These are phyloP conservation scores for Diacarnus erythraeanus DNA, from an alignment of 37 sponge, comb jelly and placozoan genomes.

Conservation along the genomic window DNA sequence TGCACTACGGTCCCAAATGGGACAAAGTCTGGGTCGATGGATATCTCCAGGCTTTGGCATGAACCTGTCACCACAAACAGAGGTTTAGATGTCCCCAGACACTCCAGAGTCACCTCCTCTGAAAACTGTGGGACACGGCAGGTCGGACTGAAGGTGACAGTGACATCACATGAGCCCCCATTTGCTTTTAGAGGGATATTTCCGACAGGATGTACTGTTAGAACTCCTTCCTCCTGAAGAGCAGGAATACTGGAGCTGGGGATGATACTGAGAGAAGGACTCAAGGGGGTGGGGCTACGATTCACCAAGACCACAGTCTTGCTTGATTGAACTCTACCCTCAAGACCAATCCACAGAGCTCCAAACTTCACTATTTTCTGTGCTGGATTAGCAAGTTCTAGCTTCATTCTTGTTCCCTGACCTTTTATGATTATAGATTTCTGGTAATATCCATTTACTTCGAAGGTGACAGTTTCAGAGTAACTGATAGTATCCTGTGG, in stretches of 20 bases:
- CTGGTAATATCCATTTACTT: conserved; percentile 80
- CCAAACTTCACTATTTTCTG: conserved; percentile 86
- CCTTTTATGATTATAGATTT: conserved; percentile 69
- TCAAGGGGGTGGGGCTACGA: conserved; percentile 70
- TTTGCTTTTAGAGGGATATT: conserved; percentile 77
- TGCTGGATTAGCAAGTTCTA: conserved; percentile 78
- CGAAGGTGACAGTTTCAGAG: conserved; percentile 75
- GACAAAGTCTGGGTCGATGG: conserved; percentile 75
- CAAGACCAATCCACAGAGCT: conserved; percentile 65
- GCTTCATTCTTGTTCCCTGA: conserved; percentile 86
- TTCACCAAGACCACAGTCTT: conserved; percentile 82
- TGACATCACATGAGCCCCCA: conserved; percentile 43
- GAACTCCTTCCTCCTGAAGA: conserved; percentile 56
- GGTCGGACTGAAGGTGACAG: conserved; percentile 74
- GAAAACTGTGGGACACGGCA: conserved; percentile 78
- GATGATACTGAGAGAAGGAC: conserved; percentile 59
- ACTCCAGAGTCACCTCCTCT: conserved; percentile 91
- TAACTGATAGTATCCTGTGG: conserved; percentile 72
- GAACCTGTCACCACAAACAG: conserved; percentile 87
- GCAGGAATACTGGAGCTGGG: conserved; percentile 61
- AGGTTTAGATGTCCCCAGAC: conserved; percentile 71
- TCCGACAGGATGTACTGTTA: conserved; percentile 57
- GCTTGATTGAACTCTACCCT: conserved; percentile 1
- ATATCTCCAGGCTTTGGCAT: conserved; percentile 85
- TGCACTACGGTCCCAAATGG: conserved; percentile 93